These are phyloP conservation scores for Burhinus oedicnemus DNA, from an alignment of 2,113 vertebrate genomes.

Conservation along the genomic window DNA sequence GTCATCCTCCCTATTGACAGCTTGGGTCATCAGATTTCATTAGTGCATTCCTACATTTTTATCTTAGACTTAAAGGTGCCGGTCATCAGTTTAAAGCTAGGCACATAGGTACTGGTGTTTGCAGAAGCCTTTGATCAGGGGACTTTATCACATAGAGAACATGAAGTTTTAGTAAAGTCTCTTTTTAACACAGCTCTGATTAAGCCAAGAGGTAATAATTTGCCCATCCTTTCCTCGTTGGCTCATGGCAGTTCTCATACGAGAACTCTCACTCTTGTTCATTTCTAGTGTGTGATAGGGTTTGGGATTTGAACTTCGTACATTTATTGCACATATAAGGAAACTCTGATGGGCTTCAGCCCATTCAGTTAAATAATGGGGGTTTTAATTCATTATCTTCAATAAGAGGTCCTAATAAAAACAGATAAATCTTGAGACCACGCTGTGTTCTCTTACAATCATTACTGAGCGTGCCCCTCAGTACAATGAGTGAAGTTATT, in stretches of 20 bases:
- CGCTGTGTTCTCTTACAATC: background rate
- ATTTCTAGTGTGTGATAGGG: background rate
- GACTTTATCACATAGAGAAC: background rate
- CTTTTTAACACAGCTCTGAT: background rate
- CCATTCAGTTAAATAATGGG: background rate
- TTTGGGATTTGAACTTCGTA: background rate
- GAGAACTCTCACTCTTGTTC: background rate
- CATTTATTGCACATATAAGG: background rate
- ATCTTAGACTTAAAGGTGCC: slow-evolving; percentile 11
- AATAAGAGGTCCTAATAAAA: background rate
- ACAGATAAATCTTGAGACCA: background rate
- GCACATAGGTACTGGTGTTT: background rate
- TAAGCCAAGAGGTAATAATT: background rate
- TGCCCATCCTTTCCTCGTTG: background rate
- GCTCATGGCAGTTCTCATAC: background rate
- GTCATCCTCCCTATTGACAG: slow-evolving; percentile 20
- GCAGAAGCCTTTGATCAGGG: background rate
- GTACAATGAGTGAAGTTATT: background rate
- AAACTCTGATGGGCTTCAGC: background rate
- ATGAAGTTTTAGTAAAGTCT: background rate
- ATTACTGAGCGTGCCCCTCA: background rate
- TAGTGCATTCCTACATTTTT: slow-evolving; percentile 9
- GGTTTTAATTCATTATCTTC: background rate
- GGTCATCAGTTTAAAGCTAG: background rate
- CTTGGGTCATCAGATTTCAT: background rate